Base-by-base conservation (phyloP, 1,140 invertebrate genomes). In the Brachionus sp. region DNA sequence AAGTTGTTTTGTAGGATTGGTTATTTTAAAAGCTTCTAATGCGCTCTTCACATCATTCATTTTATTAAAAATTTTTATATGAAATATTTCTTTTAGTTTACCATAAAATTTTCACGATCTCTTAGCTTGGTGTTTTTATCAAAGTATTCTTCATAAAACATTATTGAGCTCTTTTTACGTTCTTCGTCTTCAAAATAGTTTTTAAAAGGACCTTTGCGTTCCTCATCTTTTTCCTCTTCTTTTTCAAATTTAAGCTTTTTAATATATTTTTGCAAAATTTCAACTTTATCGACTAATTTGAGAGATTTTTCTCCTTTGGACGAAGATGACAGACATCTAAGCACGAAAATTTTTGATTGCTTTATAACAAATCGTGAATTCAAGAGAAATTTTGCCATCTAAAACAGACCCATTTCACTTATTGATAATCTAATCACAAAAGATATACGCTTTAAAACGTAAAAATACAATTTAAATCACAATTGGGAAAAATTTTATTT, bases 101-200 rank as follows among this genome's bases (percentile, higher is more conserved):
- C 77, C 77, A 80, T 57, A 66, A 80, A 80, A 80, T 80, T 80
- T 9, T 80, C 50, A n/a, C 50, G n/a, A 62, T 64, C 50, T 80
- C 62, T 80, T 62, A 33, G 5, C 29, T 29, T 37, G 2, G 77
- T 23, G 29, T 80, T 80, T 62, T 80, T 66, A 23, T 62, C 62
- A 66, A 80, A 80, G 57, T 42, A 80, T n/a, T 80, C 62, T 37
- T 80, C 50, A 37, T 62, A 80, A 66, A 13, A 80, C 39, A 62
- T 42, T 25, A 80, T 66, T 2, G 50, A 25, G 13, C 10, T 66
- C 29, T 80, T 80, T 39, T 62, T 62, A 23, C 77, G n/a, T 42
- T 80, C 77, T 62, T 80, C 77, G 10, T 62, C 33, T 39, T 80
- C 77, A 62, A 80, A 66, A 25, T 75, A 75, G 29, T 75, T 75